Evolutionary conservation across 2,113 vertebrate genomes (phyloP), one percentile per base, ranked within the genome.

Genomic region (Hypocryptadius cinnamomeus): DNA sequence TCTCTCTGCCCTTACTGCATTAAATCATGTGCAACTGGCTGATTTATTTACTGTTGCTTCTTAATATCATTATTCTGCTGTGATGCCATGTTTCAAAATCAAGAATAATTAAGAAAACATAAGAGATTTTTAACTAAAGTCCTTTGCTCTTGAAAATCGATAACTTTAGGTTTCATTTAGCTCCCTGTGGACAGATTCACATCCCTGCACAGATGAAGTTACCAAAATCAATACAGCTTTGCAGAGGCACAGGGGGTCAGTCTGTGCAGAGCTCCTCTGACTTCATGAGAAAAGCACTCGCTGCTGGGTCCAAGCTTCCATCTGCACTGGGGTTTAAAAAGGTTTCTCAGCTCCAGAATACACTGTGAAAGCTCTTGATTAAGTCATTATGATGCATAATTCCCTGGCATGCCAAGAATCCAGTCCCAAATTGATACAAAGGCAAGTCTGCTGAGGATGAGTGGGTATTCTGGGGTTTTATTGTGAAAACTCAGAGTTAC

Each of bases 171-270:
- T 72, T 91, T 94, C 87, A 87, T 93, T 94, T 91, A 91, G 64
- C 76, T 94, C 81, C 68, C 94, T 50, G 82, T 48, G 82, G 85
- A 79, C 51, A 82, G 85, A 91, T 87, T 92, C 81, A 82, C 72
- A 76, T 73, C 79, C 79, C 87, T 70, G 79, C 79, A 85, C 85
- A 92, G 94, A 94, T 94, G 93, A 93, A 95, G 87, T 95, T 93
- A 94, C 79, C 56, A 79, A 89, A 92, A 95, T 94, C 95, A 91
- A 95, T 80, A 92, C 60, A 89, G 89, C 79, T 85, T 94, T 87
- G 90, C 79, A 60, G 81, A 91, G 87, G 91, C 92, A 73, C 59
- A 24, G 57, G 50, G 64, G 73, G 70, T 95, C 91, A 85, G 87
- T 28, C 70, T 65, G 79, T 87, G 81, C 89, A 66, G 66, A 73